These are phyloP conservation scores for Grallaria varia DNA, from an alignment of 2,113 vertebrate species.

Conservation along the genomic window DNA sequence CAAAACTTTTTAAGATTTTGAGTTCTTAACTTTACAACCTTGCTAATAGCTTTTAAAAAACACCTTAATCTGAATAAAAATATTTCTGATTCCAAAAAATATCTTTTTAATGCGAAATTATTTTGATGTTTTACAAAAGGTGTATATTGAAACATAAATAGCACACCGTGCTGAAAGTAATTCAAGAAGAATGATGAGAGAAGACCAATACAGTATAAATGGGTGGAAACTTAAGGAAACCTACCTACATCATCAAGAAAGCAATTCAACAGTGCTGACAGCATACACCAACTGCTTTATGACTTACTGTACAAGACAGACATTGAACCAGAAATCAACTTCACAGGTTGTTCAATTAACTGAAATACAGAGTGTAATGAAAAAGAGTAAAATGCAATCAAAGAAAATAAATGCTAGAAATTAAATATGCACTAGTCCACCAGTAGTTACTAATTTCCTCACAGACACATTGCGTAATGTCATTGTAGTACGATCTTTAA, in stretches of 20 bases:
- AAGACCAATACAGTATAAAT: neutral
- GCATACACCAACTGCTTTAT: neutral
- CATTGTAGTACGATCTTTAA: neutral
- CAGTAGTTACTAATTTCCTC: neutral
- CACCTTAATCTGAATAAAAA: neutral
- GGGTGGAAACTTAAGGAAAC: neutral
- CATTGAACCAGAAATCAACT: conserved; percentile 3
- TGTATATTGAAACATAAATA: neutral
- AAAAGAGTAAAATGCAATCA: conserved; percentile 4
- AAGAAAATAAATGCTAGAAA: neutral
- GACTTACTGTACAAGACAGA: neutral
- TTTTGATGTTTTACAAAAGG: neutral
- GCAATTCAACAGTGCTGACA: neutral
- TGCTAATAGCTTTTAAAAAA: neutral
- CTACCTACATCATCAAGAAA: neutral
- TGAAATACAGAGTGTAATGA: neutral
- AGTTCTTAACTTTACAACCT: neutral
- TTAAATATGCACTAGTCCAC: neutral
- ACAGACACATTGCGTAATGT: neutral
- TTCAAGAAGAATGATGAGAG: neutral
- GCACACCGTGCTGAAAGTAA: neutral
- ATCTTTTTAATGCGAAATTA: neutral
- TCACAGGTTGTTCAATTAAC: neutral
- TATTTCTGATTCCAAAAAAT: neutral
- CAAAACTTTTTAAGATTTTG: neutral